Evolutionary conservation across 2,113 vertebrate genomes (phyloP).

Genomic region (Crotalus tigris): DNA sequence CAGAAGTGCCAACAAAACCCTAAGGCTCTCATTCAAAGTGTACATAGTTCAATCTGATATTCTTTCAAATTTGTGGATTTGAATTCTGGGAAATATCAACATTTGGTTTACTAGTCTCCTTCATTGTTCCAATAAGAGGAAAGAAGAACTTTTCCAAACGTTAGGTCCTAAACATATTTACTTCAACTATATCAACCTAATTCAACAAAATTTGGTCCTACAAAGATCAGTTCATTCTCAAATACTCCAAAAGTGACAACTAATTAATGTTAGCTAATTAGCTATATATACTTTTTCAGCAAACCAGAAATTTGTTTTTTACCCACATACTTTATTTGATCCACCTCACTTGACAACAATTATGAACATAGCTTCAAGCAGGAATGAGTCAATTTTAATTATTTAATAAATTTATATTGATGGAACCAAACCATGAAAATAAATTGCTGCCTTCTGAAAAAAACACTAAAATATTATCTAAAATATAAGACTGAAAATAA

Average conservation of each 20-base stretch:
- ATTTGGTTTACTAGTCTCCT: neutral
- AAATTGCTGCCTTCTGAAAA: slow-evolving; percentile 33
- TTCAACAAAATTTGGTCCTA: neutral
- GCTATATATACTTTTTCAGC: neutral
- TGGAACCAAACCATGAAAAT: slow-evolving; percentile 50
- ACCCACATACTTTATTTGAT: slow-evolving; percentile 31
- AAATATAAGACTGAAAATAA: neutral
- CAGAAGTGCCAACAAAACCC: neutral
- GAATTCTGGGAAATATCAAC: slow-evolving; percentile 6
- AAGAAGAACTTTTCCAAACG: neutral
- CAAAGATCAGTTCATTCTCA: slow-evolving; percentile 3
- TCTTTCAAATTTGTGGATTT: neutral
- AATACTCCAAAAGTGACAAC: slow-evolving; percentile 22
- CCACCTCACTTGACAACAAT: neutral
- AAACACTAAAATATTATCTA: neutral
- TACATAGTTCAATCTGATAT: neutral
- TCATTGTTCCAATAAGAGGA: neutral
- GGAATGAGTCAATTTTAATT: slow-evolving; percentile 35
- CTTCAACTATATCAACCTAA: neutral
- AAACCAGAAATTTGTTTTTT: neutral
- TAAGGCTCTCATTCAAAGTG: neutral
- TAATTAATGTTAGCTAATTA: slow-evolving; percentile 27
- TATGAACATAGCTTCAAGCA: slow-evolving; percentile 37
- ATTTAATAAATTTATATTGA: slow-evolving; percentile 48
- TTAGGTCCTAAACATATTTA: neutral